Evolutionary conservation across 2,888 invertebrate genomes (phyloP).

Genomic region (Stenodema calcarata): DNA sequence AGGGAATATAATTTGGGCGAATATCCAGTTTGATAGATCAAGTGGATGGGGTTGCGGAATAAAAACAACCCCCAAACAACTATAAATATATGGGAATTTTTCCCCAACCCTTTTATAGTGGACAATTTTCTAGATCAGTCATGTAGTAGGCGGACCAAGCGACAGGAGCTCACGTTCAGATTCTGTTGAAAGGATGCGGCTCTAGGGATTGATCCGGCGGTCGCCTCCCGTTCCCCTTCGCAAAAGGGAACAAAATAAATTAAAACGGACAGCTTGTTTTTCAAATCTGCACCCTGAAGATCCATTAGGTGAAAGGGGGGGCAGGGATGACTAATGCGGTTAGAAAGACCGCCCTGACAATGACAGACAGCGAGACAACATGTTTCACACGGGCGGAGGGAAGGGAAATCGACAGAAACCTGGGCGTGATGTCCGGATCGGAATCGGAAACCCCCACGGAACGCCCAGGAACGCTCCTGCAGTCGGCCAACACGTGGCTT

Average conservation of each 20-base stretch:
- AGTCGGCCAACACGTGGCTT: not conserved
- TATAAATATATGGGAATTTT: too few species aligned
- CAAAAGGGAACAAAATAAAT: not conserved
- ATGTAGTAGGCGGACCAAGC: too few species aligned
- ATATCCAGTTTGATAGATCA: too few species aligned
- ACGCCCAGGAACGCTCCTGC: not conserved
- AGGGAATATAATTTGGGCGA: too few species aligned
- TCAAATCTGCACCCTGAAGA: not conserved
- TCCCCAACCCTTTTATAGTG: too few species aligned
- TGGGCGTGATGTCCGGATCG: conserved; percentile 2
- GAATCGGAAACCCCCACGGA: not conserved
- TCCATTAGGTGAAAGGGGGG: not conserved
- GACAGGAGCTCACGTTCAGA: too few species aligned
- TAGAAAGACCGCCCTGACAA: not conserved
- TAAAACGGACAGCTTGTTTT: not conserved
- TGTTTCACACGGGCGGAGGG: not conserved
- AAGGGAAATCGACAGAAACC: not conserved
- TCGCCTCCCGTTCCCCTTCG: not conserved
- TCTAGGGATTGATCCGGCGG: not conserved
- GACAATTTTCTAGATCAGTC: too few species aligned
- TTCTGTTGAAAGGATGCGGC: not conserved
- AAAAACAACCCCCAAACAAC: too few species aligned
- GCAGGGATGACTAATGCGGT: not conserved
- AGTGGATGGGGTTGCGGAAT: too few species aligned
- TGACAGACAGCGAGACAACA: not conserved